Evolutionary conservation across 2,113 vertebrate genomes (phyloP).

Genomic region (Danio rerio): GRCz12tu NC_133177.1:33441001-33441500

Average conservation of each 20-base stretch:
- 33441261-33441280: neutral
- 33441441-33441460: too few species aligned
- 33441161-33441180: constrained; percentile 95
- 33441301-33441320: constrained; percentile 90
- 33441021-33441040: constrained; percentile 81
- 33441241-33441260: too few species aligned
- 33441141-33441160: constrained; percentile 85
- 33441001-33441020: constrained; percentile 77
- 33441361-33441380: constrained; percentile 89
- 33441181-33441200: constrained; percentile 78
- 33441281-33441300: constrained; percentile 85
- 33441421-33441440: constrained; percentile 89
- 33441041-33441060: constrained; percentile 88
- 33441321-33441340: constrained; percentile 89
- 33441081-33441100: constrained; percentile 90
- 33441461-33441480: too few species aligned
- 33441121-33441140: constrained; percentile 74
- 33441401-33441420: constrained; percentile 89
- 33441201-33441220: neutral
- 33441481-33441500: too few species aligned
- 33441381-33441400: constrained; percentile 83
- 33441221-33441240: too few species aligned
- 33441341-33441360: constrained; percentile 98
- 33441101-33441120: constrained; percentile 88
- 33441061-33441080: constrained; percentile 87